Base-by-base conservation (phyloP, 2,113 vertebrate genomes). In the Onychorhynchus coronatus region DNA sequence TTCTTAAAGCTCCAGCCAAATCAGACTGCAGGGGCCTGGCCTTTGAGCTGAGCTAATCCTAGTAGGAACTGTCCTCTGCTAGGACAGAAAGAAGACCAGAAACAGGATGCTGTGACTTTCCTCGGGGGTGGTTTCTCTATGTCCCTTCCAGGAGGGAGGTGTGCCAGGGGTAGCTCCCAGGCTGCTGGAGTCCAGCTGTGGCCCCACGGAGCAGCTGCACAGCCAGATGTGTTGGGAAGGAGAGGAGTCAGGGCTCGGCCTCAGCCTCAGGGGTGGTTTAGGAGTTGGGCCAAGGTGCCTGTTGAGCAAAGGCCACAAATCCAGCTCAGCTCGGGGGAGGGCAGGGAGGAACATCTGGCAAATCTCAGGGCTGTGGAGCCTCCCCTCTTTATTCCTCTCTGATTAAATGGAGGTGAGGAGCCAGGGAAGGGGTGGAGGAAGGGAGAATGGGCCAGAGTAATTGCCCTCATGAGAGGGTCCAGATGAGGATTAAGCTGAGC, bases 261-360 rank as follows among this genome's bases (percentile, higher is more conserved):
- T 49, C 24, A 2, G 67, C 68, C 53, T 82, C 18, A 1, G 6
- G 59, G 72, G 63, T 2, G 0, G 18, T 3, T 13, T 23, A 59
- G 76, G 68, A 15, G 74, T 86, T 61, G 63, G 63, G 79, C 67
- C 6, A 11, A 91, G 46, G n/a, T 37, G 37, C 61, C 46, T 50
- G 30, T 33, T 6, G 37, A 31, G 53, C 41, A 16, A 18, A 80
- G 59, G 21, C 25, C 47, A 24, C 62, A 56, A 52, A 61, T 61
- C 8, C 75, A n/a, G 88, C 78, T 67, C 53, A 44, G 71, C 66
- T 39, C 56, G 37, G 21, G 47, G 52, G 56, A 74, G 39, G 46
- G 71, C 82, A 18, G 2, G 6, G 67, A 56, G 41, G 8, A 84
- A 52, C 96, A 92, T 73, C 89, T 91, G 89, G 80, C 80, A 80